phyloP scores from a whole-genome alignment of 37 sponge, comb jelly and placozoan species.

The Diacarnus erythraeanus region DNA sequence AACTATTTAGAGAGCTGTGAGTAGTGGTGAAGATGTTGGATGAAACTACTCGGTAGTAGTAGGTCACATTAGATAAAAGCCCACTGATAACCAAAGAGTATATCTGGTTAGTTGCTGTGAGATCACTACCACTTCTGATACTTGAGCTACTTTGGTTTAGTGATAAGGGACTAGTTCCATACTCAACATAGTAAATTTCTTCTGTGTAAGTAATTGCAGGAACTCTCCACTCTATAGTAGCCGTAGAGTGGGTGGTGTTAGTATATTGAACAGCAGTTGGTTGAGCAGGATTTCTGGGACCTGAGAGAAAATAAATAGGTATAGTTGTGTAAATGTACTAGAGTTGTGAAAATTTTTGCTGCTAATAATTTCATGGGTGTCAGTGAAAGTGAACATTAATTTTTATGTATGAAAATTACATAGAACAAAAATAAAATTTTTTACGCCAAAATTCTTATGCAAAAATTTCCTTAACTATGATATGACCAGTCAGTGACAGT shows the following conservation, averaged over 20 bases:
- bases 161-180: slow-evolving; percentile 2
- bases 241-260: background rate
- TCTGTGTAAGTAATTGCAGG: slow-evolving; percentile 7
- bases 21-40: slow-evolving; percentile 4
- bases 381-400: no score
- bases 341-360: no score
- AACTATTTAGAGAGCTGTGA: background rate
- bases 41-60: slow-evolving; percentile 22
- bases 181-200: slow-evolving; percentile 19
- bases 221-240: slow-evolving; percentile 27
- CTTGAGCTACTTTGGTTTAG: background rate
- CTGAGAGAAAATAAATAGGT: background rate
- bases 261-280: background rate
- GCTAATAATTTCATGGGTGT: background rate
- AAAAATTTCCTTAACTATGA: no score
- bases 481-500: no score
- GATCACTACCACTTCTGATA: slow-evolving; percentile 1
- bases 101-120: slow-evolving; percentile 1
- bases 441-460: no score
- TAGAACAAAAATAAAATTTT: no score
- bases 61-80: slow-evolving; percentile 6
- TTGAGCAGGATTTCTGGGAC: background rate
- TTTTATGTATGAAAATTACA: no score
- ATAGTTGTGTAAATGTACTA: background rate
- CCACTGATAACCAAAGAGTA: slow-evolving; percentile 13